phyloP scores from a whole-genome alignment of 2,888 invertebrate genomes.

The Flabesymbios commensalis region DNA sequence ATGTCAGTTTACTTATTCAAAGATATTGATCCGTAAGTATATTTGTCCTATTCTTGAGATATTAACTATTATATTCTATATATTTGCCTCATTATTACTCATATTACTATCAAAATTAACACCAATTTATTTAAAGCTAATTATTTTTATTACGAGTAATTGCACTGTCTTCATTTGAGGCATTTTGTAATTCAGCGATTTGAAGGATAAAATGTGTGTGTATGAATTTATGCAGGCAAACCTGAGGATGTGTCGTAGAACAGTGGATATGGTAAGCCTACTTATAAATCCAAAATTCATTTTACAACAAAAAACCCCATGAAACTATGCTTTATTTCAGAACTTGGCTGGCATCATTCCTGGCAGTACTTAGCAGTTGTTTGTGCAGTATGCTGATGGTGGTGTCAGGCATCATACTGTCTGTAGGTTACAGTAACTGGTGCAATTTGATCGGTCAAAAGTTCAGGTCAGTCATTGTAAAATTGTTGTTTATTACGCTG shows the following conservation, averaged over 20 bases:
- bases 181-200: no score
- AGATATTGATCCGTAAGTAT: not conserved
- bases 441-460: not conserved
- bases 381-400: not conserved
- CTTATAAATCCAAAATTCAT: no score
- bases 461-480: no score
- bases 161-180: not conserved
- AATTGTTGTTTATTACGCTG: no score
- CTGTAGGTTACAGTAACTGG: not conserved
- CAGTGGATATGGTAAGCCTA: no score
- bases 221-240: no score
- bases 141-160: not conserved
- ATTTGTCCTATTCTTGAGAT: not conserved
- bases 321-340: no score
- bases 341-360: not conserved
- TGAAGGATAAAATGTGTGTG: no score
- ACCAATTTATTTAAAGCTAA: not conserved
- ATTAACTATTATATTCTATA: not conserved
- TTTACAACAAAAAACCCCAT: no score
- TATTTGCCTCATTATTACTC: not conserved
- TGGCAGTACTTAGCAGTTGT: not conserved
- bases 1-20: not conserved
- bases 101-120: not conserved
- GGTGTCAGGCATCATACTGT: not conserved
- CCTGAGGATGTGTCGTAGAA: no score